Evolutionary conservation across 2,888 invertebrate genomes (phyloP).

Genomic region (Amphipyra tragopoginis): DNA sequence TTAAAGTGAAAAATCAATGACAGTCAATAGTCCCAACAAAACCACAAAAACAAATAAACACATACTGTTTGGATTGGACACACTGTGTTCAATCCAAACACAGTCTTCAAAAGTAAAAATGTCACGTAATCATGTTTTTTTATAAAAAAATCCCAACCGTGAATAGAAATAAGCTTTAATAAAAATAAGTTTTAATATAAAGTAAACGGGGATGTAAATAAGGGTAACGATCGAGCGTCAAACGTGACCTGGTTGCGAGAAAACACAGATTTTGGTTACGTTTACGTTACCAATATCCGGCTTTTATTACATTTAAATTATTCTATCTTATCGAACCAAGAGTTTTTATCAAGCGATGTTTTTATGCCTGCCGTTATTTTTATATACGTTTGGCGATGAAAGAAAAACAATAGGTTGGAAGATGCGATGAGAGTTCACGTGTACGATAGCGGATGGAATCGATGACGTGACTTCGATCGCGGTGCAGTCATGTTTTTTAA

Average conservation of each 20-base stretch:
- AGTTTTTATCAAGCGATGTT: conserved; percentile 50
- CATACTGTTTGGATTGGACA: too few species aligned
- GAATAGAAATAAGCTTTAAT: conserved; percentile 59
- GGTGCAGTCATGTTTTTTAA: conserved; percentile 41
- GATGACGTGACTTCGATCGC: conserved; percentile 25
- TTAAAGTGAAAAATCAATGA: too few species aligned
- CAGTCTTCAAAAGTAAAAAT: neutral
- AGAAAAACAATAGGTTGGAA: conserved; percentile 40
- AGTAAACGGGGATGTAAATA: conserved; percentile 55
- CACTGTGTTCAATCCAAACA: neutral
- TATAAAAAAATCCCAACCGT: conserved; percentile 34
- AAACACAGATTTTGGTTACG: conserved; percentile 55
- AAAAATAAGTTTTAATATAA: conserved; percentile 62
- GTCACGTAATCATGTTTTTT: conserved; percentile 33
- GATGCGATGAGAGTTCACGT: conserved; percentile 18
- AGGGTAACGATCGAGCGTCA: conserved; percentile 50
- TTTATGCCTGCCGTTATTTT: conserved; percentile 51
- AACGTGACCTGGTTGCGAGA: conserved; percentile 51
- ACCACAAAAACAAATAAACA: neutral
- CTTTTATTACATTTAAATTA: conserved; percentile 61
- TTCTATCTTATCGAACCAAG: conserved; percentile 52
- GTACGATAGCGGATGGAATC: conserved; percentile 23
- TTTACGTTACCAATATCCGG: conserved; percentile 51
- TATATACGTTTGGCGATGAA: conserved; percentile 34
- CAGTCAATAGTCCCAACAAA: neutral